phyloP scores from a whole-genome alignment of 2,888 invertebrate genomes.

The Anarsia innoxiella region DNA sequence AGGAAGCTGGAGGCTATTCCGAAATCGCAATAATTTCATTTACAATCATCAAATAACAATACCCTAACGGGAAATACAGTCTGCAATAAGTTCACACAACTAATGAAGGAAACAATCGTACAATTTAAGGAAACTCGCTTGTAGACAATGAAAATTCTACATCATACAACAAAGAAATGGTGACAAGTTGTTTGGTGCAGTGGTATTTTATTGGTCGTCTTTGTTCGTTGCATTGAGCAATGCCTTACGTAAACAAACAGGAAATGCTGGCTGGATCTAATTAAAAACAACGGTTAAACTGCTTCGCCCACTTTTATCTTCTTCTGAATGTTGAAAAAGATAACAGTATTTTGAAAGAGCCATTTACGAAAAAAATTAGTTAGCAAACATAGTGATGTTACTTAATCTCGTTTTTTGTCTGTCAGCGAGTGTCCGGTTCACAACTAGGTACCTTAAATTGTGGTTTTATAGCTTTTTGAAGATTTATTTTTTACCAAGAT shows the following conservation, averaged over 20 bases:
- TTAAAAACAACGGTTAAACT: slow-evolving; percentile 10
- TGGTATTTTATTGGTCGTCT: slow-evolving; percentile 25
- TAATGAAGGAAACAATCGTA: slow-evolving; percentile 6
- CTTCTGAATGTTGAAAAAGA: slow-evolving; percentile 1
- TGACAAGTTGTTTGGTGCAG: slow-evolving; percentile 28
- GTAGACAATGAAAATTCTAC: slow-evolving; percentile 25
- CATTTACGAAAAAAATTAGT: too few relatives aligned
- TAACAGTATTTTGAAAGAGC: too few relatives aligned
- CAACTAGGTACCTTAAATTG: too few relatives aligned
- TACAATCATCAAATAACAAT: too few relatives aligned
- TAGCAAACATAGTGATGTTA: too few relatives aligned
- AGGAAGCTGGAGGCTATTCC: too few relatives aligned
- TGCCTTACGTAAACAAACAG: slow-evolving; percentile 27
- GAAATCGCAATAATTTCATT: too few relatives aligned
- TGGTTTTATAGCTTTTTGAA: too few relatives aligned
- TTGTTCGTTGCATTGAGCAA: slow-evolving; percentile 31
- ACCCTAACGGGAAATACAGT: slow-evolving; percentile 1
- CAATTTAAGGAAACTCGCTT: slow-evolving; percentile 8
- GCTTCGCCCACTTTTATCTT: slow-evolving; percentile 2
- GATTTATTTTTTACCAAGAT: slow-evolving; percentile 3
- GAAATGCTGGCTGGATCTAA: slow-evolving; percentile 27
- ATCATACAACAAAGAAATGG: slow-evolving; percentile 35
- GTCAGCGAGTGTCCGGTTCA: too few relatives aligned
- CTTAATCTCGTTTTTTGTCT: too few relatives aligned
- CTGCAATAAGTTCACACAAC: slow-evolving; percentile 8